Evolutionary conservation across 2,797 vertebrate species (phyloP), one percentile per base, ranked within the genome.

Genomic region (Podargus strigoides): DNA sequence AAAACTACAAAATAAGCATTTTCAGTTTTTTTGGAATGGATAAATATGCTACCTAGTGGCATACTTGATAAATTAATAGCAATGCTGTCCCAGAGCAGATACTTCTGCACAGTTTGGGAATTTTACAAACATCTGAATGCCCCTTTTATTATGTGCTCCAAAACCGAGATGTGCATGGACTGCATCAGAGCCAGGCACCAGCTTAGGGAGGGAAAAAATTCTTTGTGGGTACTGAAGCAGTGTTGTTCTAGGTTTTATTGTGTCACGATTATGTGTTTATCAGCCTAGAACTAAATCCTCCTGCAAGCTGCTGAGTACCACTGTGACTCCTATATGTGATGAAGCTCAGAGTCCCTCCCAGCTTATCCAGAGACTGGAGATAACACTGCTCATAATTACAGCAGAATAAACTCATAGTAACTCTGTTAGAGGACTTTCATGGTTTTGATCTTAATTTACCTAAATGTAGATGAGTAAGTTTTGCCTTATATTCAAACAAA

Each of bases 81-180:
- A 55, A 17, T 28, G 12, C 49, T 86, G 53, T 72, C 53, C 58
- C 53, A 67, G 56, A 91, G 46, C 39, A 77, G 53, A 28, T 89
- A 62, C 55, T 88, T 81, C 66, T 86, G 69, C 58, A 69, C 24
- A 83, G 46, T 59, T 60, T 19, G 7, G 79, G 91, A 93, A 86
- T 91, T 95, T 96, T 94, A 73, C 83, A 83, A 70, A 72, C 52
- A 36, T 80, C 58, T 78, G 76, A 94, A 88, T 90, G 62, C 17
- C 26, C 16, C 73, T 77, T 80, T 92, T 34, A 60, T 46, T 46
- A 0, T 10, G 11, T 17, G 27, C 30, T 85, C 24, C 78, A 70
- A 22, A 80, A 68, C 28, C 86, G 62, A 81, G 53, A 42, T 15
- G 30, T 72, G 36, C 36, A 21, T 60, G 64, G 72, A 74, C 41